Base-by-base conservation (phyloP, 2,888 invertebrate genomes). In the Spodoptera littoralis region DNA sequence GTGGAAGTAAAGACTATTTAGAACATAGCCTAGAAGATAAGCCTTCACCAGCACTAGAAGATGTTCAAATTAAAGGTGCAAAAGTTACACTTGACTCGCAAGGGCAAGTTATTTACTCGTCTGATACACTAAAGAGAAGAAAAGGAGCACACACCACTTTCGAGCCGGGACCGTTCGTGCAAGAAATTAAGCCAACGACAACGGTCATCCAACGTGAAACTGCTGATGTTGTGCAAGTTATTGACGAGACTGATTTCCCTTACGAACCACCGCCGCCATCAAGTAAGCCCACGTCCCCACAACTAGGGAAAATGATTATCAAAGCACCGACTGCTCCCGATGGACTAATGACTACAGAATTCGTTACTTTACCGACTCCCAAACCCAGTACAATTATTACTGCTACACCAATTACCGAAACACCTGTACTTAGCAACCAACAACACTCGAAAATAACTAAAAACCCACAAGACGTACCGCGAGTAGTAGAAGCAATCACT, bases 71-170 rank as follows among this genome's bases (percentile, higher is more conserved):
- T 60, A 96, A 96, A 84, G 97, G 97, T 27, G 97, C 97, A 24
- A 96, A 97, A 83, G 98, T 98, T 46, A 97, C 97, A 43, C 92
- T 98, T 49, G 97, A 98, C 90, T 97, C 98, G 27, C 97, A 97
- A 83, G 98, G 98, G 56, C 97, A 97, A 95, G 97, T 98, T 49
- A 97, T 98, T 67, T 98, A 97, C 91, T 97, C 97, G 71, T 98
- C 98, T 22, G 98, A 98, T 81, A 98, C 98, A 84, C 92, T 98
- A 72, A 97, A 96, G 85, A 95, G 97, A 80, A 95, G 96, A 73
- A 97, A 97, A 94, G 97, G 97, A 66, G 96, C 97, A 13, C 97
- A 98, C 84, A 97, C 97, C 44, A 98, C 98, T 42, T 98, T 98
- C 84, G 97, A 97, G 93, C 98, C 98, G 60, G 98, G 98, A 76